A percentile compares a stretch with the other conserved stretches of the same genome.
Conservation (phyloP, 2,113 vertebrate species). For the Crotophaga sulcirostris region DNA sequence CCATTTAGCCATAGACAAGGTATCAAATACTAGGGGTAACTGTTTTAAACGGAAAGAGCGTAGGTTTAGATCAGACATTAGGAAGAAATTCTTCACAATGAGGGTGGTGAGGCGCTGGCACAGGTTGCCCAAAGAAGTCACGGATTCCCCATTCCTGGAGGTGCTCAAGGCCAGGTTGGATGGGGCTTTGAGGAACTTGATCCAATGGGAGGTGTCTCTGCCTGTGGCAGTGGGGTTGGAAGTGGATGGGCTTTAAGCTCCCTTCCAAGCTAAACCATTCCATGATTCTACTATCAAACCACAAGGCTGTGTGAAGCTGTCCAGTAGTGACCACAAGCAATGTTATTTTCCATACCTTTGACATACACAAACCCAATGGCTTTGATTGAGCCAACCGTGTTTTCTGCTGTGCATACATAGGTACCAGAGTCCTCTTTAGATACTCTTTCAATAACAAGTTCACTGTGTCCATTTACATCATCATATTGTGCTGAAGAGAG, state of each 20-base stretch:
- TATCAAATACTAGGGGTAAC: background rate
- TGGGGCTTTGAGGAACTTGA: rapidly evolving
- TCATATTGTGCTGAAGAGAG: conserved; percentile 80
- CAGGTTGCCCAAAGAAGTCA: background rate
- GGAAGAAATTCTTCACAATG: background rate
- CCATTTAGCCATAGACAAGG: background rate
- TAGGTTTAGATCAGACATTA: background rate
- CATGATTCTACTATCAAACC: background rate
- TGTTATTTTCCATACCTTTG: conserved; percentile 82
- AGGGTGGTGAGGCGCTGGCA: rapidly evolving
- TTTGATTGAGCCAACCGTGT: conserved; percentile 86
- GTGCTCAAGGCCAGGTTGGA: rapidly evolving
- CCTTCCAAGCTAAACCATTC: background rate
- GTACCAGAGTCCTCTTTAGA: conserved; percentile 91
- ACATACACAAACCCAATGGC: conserved; percentile 91
- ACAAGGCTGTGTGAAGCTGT: background rate
- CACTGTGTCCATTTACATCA: conserved; percentile 81
- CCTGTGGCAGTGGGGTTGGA: background rate
- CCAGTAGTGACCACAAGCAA: background rate
- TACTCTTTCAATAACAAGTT: conserved; percentile 88
- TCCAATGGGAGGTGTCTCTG: background rate
- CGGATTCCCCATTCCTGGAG: background rate
- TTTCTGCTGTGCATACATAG: conserved; percentile 91
- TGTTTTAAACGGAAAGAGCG: background rate
- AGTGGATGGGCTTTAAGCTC: background rate